These are phyloP conservation scores for Brachycybe producta DNA, from an alignment of 2,888 invertebrate genomes.

Conservation along the genomic window DNA sequence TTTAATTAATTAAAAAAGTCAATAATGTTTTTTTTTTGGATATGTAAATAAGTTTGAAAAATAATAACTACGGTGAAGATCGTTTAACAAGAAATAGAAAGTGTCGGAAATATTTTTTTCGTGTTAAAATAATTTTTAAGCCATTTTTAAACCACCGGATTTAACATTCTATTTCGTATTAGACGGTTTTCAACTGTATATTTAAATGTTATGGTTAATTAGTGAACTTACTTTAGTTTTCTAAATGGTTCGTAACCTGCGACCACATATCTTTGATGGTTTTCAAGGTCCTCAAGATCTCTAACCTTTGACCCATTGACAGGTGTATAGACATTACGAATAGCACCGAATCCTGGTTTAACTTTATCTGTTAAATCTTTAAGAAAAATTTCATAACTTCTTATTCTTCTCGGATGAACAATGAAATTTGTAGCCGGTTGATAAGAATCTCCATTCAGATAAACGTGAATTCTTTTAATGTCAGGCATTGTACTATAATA, in stretches of 20 bases:
- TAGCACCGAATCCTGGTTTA: conserved; percentile 23
- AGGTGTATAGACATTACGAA: conserved; percentile 23
- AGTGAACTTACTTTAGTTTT: conserved; percentile 18
- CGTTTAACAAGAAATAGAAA: too few species aligned
- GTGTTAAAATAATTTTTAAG: too few species aligned
- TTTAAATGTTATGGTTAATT: too few species aligned
- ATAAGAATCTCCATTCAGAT: conserved; percentile 22
- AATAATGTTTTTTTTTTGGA: too few species aligned
- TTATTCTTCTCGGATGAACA: conserved; percentile 20
- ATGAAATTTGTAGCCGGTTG: conserved; percentile 21
- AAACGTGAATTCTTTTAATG: conserved; percentile 23
- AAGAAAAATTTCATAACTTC: conserved; percentile 23
- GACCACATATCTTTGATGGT: conserved; percentile 22
- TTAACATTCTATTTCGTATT: too few species aligned
- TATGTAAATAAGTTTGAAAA: too few species aligned
- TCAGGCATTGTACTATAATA: conserved; percentile 21
- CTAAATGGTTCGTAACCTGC: conserved; percentile 22
- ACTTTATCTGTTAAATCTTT: conserved; percentile 23
- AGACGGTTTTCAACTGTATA: too few species aligned
- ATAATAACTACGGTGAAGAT: too few species aligned
- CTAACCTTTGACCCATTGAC: conserved; percentile 20
- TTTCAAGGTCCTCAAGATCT: conserved; percentile 21
- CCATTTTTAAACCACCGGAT: too few species aligned
- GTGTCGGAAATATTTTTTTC: too few species aligned
- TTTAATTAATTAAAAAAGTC: too few species aligned